Conservation (phyloP, 2,113 vertebrate genomes). For the Ammospiza nelsoni region DNA sequence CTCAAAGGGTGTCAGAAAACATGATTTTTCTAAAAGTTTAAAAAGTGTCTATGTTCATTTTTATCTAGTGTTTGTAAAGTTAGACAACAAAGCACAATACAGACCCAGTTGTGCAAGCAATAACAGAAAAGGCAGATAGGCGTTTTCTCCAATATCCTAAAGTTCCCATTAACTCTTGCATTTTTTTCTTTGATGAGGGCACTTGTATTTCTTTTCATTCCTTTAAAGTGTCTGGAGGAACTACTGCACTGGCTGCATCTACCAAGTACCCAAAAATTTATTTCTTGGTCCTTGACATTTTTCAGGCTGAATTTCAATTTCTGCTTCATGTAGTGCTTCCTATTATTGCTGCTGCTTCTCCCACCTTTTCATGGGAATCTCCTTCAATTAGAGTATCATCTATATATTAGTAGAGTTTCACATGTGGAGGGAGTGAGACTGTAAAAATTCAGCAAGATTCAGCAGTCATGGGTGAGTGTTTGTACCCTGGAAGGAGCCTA, state of each 20-base stretch:
- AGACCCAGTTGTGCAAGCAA: fast-evolving
- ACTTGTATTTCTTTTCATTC: not conserved
- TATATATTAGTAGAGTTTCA: not conserved
- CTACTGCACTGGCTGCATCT: not conserved
- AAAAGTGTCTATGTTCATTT: slow-evolving; percentile 49
- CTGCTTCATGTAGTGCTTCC: not conserved
- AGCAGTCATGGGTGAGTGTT: not conserved
- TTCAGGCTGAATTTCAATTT: not conserved
- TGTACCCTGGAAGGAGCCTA: not conserved
- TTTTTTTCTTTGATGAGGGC: not conserved
- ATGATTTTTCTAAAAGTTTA: not conserved
- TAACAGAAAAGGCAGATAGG: not conserved
- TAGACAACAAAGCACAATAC: slow-evolving; percentile 53
- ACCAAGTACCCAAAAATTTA: not conserved
- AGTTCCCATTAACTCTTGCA: not conserved
- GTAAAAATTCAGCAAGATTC: not conserved
- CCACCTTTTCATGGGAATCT: not conserved
- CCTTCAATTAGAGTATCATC: not conserved
- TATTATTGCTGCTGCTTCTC: not conserved
- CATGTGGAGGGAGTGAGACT: not conserved
- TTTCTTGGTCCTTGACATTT: not conserved
- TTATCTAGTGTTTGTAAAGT: slow-evolving; percentile 57
- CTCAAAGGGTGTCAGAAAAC: not conserved
- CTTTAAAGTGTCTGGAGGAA: not conserved
- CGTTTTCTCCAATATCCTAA: not conserved